Evolutionary conservation across 2,888 invertebrate species (phyloP).

Genomic region (Morinoia aosen): DNA sequence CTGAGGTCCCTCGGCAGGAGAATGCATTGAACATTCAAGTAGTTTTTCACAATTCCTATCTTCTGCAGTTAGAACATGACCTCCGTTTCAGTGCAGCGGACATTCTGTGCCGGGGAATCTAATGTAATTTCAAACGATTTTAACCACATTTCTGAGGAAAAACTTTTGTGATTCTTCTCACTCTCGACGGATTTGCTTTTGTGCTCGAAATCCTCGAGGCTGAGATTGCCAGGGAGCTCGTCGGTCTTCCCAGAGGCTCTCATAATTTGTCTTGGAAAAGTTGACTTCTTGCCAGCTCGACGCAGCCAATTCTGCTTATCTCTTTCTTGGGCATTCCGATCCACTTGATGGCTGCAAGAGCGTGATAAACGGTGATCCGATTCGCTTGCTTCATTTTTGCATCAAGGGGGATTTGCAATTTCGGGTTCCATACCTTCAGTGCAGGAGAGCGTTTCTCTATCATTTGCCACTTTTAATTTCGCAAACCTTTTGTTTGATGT

Average conservation of each 20-base stretch:
- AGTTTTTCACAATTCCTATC: too few relatives aligned
- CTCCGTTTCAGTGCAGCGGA: too few relatives aligned
- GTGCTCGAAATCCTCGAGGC: background rate
- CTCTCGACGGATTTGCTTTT: background rate
- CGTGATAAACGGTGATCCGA: background rate
- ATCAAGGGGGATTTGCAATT: background rate
- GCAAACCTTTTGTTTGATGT: background rate
- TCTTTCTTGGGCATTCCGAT: background rate
- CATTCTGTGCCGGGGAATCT: background rate
- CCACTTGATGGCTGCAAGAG: background rate
- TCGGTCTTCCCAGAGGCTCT: background rate
- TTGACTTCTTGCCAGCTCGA: background rate
- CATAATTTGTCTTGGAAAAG: background rate
- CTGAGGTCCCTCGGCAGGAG: too few relatives aligned
- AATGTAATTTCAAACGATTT: background rate
- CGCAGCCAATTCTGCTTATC: background rate
- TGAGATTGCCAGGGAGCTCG: background rate
- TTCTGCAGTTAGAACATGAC: too few relatives aligned
- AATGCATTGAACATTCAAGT: too few relatives aligned
- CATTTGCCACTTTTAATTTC: background rate
- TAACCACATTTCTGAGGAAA: background rate
- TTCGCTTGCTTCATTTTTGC: background rate
- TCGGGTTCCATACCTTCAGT: background rate
- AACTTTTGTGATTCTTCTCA: conserved; percentile 4
- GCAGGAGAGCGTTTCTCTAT: background rate